These are phyloP conservation scores for Odontamblyopus lacepedii DNA, from an alignment of 2,797 vertebrate genomes.

Conservation along the genomic window DNA sequence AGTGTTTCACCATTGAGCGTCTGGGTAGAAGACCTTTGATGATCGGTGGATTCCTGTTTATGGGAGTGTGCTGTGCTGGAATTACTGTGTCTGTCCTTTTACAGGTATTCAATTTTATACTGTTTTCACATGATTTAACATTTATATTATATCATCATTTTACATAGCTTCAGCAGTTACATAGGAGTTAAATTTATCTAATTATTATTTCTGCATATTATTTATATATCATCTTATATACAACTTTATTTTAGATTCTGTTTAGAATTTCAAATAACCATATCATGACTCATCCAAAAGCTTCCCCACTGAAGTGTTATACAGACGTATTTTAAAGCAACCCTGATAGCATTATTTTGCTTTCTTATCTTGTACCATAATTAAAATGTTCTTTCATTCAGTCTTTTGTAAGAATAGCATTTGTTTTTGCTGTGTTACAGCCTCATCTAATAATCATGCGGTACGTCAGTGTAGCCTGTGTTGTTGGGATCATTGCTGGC, in stretches of 20 bases:
- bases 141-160: neutral
- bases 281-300: neutral
- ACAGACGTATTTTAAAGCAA: neutral
- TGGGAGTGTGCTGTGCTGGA: slow-evolving; percentile 86
- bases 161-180: neutral
- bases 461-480: slow-evolving; percentile 82
- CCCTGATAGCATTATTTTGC: neutral
- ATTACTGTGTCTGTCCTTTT: slow-evolving; percentile 84
- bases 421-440: slow-evolving; percentile 59
- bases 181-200: neutral
- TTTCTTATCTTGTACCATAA: neutral
- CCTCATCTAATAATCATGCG: slow-evolving; percentile 77
- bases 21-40: slow-evolving; percentile 86
- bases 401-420: neutral
- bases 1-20: slow-evolving; percentile 89
- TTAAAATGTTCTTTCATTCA: neutral
- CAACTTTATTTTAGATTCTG: neutral
- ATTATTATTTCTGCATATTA: neutral
- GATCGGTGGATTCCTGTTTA: slow-evolving; percentile 86
- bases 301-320: neutral
- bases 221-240: neutral
- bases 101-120: slow-evolving; percentile 75
- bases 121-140: neutral
- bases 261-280: neutral
- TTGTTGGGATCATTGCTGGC: slow-evolving; percentile 88